Percentiles rank a stretch among this genome's conserved stretches.
Evolutionary conservation across 2,888 invertebrate species (phyloP).

Genomic region (Chironomus riparius): DNA sequence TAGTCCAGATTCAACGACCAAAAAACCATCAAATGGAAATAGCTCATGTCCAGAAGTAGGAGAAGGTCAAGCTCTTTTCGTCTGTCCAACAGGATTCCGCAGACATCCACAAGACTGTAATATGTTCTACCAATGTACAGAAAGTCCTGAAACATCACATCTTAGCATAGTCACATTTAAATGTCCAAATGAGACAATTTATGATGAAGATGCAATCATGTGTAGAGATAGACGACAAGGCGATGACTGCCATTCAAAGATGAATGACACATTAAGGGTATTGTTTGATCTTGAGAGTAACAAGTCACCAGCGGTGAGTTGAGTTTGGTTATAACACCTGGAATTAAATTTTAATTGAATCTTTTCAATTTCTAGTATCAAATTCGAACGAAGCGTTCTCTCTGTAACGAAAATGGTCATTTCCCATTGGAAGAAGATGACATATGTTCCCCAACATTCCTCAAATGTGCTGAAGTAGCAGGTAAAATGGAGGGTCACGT

Average conservation of each 20-base stretch:
- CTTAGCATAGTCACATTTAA: conserved; percentile 64
- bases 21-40: conserved; percentile 33
- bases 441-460: conserved; percentile 59
- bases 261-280: conserved; percentile 41
- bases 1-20: conserved; percentile 27
- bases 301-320: conserved; percentile 5
- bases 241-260: conserved; percentile 31
- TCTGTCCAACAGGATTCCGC: conserved; percentile 75
- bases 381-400: conserved; percentile 46
- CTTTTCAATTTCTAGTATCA: conserved; percentile 50
- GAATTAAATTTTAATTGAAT: background rate
- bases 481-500: conserved; percentile 56
- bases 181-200: conserved; percentile 69
- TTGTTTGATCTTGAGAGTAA: conserved; percentile 13
- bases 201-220: conserved; percentile 60
- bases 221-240: conserved; percentile 58
- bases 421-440: conserved; percentile 55
- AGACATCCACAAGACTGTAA: conserved; percentile 76
- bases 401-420: conserved; percentile 61
- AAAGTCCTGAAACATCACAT: conserved; percentile 54
- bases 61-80: conserved; percentile 59
- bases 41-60: conserved; percentile 49
- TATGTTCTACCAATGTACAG: conserved; percentile 74
- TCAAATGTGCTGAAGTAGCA: conserved; percentile 54
- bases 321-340: background rate